These are phyloP conservation scores for Pseudorhombus dupliciocellatus DNA, from an alignment of 2,113 vertebrate genomes.

Conservation along the genomic window DNA sequence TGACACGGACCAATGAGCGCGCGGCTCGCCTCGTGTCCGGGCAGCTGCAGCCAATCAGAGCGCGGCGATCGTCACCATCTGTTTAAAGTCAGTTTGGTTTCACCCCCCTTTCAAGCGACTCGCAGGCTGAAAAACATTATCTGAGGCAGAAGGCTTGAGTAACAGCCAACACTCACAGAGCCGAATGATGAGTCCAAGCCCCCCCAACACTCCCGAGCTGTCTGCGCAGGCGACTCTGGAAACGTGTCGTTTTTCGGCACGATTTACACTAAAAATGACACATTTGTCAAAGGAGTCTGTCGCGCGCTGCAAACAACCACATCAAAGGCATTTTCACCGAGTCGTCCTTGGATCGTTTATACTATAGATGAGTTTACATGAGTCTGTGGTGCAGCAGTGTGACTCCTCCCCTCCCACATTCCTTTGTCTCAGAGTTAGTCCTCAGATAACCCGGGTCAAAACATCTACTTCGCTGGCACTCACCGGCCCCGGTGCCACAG, in stretches of 20 bases:
- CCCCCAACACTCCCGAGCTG: neutral
- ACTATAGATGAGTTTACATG: constrained; percentile 2
- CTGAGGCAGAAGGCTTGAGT: constrained; percentile 15
- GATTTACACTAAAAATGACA: neutral
- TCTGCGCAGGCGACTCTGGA: fast-evolving
- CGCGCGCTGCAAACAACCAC: neutral
- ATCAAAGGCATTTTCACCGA: neutral
- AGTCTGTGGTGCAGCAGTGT: too few species aligned
- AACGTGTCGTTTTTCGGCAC: fast-evolving
- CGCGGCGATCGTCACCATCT: constrained; percentile 32
- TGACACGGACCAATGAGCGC: constrained; percentile 82
- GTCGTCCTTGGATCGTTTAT: neutral
- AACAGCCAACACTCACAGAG: constrained; percentile 41
- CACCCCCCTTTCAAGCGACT: neutral
- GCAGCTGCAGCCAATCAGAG: constrained; percentile 66
- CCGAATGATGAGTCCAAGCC: constrained; percentile 7
- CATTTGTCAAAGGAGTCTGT: neutral
- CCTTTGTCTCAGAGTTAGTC: constrained; percentile 50
- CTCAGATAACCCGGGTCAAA: neutral
- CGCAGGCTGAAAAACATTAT: neutral
- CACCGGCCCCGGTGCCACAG: constrained; percentile 95
- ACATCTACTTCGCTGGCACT: constrained; percentile 55
- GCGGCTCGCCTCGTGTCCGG: constrained; percentile 48
- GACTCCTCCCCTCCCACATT: constrained; percentile 36
- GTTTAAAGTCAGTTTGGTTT: constrained; percentile 4